Evolutionary conservation across 2,113 vertebrate species (phyloP).

Genomic region (Saguinus midas): DNA sequence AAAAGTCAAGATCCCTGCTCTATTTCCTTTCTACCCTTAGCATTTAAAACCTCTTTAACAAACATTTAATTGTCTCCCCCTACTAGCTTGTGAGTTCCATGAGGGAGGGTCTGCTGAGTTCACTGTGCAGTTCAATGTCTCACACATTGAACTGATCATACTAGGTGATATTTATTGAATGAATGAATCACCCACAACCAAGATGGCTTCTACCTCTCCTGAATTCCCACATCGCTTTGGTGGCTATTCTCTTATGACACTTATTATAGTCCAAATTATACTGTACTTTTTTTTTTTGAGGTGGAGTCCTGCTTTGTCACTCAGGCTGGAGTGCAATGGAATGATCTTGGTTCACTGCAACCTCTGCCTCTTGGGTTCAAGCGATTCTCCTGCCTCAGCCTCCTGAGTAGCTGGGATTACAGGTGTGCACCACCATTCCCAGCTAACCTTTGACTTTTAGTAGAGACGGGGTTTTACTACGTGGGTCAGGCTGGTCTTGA

Average conservation of each 20-base stretch:
- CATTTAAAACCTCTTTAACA: background rate
- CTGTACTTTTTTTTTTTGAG: background rate
- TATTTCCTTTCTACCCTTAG: background rate
- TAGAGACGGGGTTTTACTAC: too few species aligned
- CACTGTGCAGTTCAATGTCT: background rate
- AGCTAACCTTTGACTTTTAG: too few species aligned
- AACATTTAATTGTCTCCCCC: background rate
- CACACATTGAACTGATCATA: background rate
- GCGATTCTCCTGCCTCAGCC: too few species aligned
- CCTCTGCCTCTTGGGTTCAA: too few species aligned
- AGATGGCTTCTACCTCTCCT: background rate
- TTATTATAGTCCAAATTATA: background rate
- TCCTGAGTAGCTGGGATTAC: too few species aligned
- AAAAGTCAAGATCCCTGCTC: background rate
- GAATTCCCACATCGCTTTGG: background rate
- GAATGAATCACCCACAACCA: background rate
- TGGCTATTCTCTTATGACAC: background rate
- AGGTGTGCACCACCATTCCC: too few species aligned
- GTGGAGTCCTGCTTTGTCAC: too few species aligned
- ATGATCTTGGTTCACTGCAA: too few species aligned
- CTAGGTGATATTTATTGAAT: background rate
- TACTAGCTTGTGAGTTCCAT: background rate
- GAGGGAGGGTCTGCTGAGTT: background rate
- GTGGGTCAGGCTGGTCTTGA: too few species aligned
- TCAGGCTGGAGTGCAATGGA: too few species aligned